Evolutionary conservation across 23 tunicate genomes (phyloP), one percentile per base, ranked within the genome.

Genomic region (Diplosoma virens): DNA sequence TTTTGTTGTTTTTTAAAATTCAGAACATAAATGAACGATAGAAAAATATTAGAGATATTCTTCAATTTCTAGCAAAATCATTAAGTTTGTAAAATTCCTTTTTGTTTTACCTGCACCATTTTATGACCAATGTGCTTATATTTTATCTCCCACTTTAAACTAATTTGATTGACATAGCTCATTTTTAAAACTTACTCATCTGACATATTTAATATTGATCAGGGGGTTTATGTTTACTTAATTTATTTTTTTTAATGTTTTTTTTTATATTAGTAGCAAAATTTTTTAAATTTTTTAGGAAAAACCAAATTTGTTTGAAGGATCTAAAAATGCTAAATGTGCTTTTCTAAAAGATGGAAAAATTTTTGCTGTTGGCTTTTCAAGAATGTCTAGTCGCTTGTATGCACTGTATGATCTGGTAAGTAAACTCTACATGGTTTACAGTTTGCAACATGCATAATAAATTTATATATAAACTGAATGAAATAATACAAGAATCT

Each of bases 361-460:
- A 60, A 47, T 91, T 6, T 85, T 91, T 35, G 0, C 79, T 1
- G 64, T 80, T 17, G 97, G 97, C 25, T 77, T 79, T 46, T 1
- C 32, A 11, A 80, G 53, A 24, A 75, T 45, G 69, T 75, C 82
- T 3, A 47, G 25, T 21, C 25, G 93, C 7, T 3, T 66, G 65
- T 81, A 86, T 45, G 76, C 86, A 16, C 78, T 86, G 25, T 82
- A 71, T 71, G 75, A 87, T 33, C 32, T 48, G 37, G 94, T 86
- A 60, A 86, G 73, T 78, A n/a, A n/a, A n/a, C n/a, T n/a, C n/a
- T 25, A 22, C 56, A 16, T 45, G 52, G 11, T 45, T 11, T 45
- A 45, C 16, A 45, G 11, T 45, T 45, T 45, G 52, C 16, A 9
- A 16, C 52, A 45, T 9, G 52, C 52, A 45, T 45, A 11, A 45